Evolutionary conservation across 2,888 invertebrate genomes (phyloP).

Genomic region (Drosophila gaucha): DNA sequence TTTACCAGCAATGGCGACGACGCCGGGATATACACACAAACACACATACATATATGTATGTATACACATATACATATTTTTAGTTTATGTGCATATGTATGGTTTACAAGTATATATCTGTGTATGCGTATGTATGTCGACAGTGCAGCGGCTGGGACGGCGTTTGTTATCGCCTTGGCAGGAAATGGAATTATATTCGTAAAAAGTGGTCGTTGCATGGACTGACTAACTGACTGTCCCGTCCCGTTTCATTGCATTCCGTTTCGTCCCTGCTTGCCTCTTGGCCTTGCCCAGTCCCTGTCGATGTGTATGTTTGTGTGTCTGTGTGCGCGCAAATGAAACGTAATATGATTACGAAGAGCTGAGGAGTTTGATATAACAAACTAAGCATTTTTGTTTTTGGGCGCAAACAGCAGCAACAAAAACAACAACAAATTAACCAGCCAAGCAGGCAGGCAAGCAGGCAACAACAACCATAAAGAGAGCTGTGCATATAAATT

Average conservation of each 20-base stretch:
- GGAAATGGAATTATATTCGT: slow-evolving; percentile 82
- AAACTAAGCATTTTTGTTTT: slow-evolving; percentile 70
- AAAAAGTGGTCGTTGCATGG: slow-evolving; percentile 65
- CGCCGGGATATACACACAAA: slow-evolving; percentile 58
- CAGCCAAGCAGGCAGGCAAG: slow-evolving; percentile 25
- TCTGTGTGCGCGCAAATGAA: slow-evolving; percentile 33
- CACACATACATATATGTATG: slow-evolving; percentile 9
- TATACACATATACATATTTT: slow-evolving; percentile 2
- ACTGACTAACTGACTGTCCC: slow-evolving; percentile 6
- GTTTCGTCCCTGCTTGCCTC: slow-evolving; percentile 21
- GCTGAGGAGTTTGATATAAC: slow-evolving; percentile 68
- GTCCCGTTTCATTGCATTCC: slow-evolving; percentile 4
- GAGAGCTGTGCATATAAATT: slow-evolving; percentile 49
- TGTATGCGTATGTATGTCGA: slow-evolving; percentile 26
- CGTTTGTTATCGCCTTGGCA: slow-evolving; percentile 81
- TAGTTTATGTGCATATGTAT: slow-evolving; percentile 18
- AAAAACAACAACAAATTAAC: slow-evolving; percentile 30
- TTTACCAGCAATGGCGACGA: slow-evolving; percentile 56
- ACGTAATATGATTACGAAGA: slow-evolving; percentile 63
- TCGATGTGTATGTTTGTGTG: neutral
- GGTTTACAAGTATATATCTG: slow-evolving; percentile 6
- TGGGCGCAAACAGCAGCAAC: slow-evolving; percentile 38
- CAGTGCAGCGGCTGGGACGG: slow-evolving; percentile 46
- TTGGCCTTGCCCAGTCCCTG: slow-evolving; percentile 17
- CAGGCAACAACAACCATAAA: slow-evolving; percentile 15